phyloP scores from a whole-genome alignment of 1,140 invertebrate genomes.

The Steinernema feltiae region DNA sequence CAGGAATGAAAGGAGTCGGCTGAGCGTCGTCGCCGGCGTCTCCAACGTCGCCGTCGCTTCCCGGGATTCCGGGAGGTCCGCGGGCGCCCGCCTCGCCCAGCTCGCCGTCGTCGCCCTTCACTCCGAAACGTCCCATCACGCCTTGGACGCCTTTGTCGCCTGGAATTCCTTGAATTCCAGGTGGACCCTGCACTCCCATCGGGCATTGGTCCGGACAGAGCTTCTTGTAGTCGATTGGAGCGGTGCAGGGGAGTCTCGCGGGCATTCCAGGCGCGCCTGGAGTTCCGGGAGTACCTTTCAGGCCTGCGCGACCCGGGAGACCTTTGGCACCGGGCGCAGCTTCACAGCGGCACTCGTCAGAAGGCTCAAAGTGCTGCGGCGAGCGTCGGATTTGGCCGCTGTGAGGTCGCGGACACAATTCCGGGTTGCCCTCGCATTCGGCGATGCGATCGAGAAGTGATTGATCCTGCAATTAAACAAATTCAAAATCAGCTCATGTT shows the following conservation, averaged over 20 bases:
- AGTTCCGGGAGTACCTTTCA: conserved; percentile 9
- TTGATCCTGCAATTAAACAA: conserved; percentile 3
- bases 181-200: neutral
- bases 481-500: neutral
- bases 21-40: neutral
- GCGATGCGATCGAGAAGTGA: neutral
- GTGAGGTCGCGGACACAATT: neutral
- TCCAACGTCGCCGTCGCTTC: neutral
- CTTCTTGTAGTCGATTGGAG: conserved; percentile 27
- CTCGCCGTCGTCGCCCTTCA: neutral
- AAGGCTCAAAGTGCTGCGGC: neutral
- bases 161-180: neutral
- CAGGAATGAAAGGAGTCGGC: neutral
- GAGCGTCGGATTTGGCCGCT: neutral
- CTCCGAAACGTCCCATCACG: neutral
- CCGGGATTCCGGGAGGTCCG: neutral
- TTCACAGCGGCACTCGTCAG: conserved; percentile 20
- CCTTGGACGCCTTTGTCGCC: neutral
- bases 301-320: conserved; percentile 24
- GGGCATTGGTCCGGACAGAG: neutral
- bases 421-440: neutral
- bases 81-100: neutral
- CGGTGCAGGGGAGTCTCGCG: conserved; percentile 40
- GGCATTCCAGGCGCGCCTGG: conserved; percentile 48
- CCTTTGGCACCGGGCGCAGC: conserved; percentile 28